Base-by-base conservation (phyloP, 2,113 vertebrate genomes). In the Sebastes schlegelii region DNA sequence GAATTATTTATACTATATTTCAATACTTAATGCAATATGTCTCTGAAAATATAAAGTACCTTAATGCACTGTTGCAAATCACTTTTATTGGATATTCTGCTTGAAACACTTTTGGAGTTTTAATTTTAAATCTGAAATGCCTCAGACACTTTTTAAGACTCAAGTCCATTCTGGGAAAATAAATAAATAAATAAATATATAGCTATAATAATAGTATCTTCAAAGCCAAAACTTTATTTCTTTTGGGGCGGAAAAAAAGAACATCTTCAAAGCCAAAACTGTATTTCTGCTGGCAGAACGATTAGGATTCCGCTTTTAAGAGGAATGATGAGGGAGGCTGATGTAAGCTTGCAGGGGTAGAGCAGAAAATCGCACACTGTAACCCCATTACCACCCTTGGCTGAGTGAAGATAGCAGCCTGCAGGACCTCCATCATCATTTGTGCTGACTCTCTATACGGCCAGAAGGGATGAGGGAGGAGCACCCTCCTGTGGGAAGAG, bases 211-310 rank as follows among this genome's bases (percentile, higher is more conserved):
- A 90, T 77, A 51, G 60, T 40, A 83, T 74, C 79, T 89, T 90
- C 80, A 88, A 91, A 91, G 89, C 63, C 62, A 60, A 90, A 81
- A 86, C 77, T 79, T 48, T 52, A 88, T 83, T 84, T 84, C 19
- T 79, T 82, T 82, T 8, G 4, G 8, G 5, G 9, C 6, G 8
- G 23, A 3, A 17, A 67, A 17, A 26, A 70, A 60, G 43, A 61
- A 77, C 34, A 89, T 88, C 89, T 91, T 93, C 90, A 91, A 92
- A 92, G 90, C 64, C 74, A 42, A 72, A 69, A 86, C 76, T 79
- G 46, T 77, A 77, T 89, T 88, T 88, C 86, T 85, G 69, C 88
- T 76, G 81, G 85, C 79, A 83, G 74, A 80, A 87, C 17, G 86
- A 91, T 88, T 85, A 87, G 62, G 69, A 85, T 77, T 88, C 77